phyloP scores from a whole-genome alignment of 2,797 vertebrate species.

The Limosa lapponica region DNA sequence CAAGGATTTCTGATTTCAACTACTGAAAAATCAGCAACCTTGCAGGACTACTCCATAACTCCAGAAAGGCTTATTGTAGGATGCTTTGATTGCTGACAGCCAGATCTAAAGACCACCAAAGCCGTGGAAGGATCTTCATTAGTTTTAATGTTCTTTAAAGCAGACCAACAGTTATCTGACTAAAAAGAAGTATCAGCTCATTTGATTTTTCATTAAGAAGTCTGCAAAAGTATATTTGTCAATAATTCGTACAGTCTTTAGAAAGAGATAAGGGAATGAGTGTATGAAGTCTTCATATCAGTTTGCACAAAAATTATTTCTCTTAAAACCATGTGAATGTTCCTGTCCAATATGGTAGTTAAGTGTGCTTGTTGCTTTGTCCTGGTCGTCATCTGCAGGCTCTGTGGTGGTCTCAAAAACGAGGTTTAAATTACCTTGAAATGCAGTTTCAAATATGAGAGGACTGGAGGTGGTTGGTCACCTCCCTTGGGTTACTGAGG shows the following conservation, averaged over 20 bases:
- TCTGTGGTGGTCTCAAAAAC: background rate
- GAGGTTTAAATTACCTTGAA: background rate
- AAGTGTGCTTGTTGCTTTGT: conserved; percentile 10
- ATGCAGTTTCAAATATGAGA: background rate
- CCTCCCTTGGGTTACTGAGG: background rate
- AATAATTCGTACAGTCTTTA: background rate
- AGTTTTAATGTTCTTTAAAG: background rate
- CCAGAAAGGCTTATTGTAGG: background rate
- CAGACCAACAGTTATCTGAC: background rate
- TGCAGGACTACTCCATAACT: background rate
- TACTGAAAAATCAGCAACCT: background rate
- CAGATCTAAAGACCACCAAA: background rate
- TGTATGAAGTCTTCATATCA: background rate
- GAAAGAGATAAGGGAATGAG: background rate
- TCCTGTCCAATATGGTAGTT: background rate
- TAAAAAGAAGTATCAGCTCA: background rate
- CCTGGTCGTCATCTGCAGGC: background rate
- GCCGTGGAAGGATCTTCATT: background rate
- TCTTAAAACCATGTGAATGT: background rate
- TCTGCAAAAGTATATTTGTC: background rate
- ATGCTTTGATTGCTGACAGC: background rate
- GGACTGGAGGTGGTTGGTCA: background rate
- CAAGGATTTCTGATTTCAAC: background rate
- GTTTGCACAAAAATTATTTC: background rate
- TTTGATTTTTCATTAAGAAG: background rate